Conservation (phyloP, 2,888 invertebrate species). For the Lycophotia porphyrea region DNA sequence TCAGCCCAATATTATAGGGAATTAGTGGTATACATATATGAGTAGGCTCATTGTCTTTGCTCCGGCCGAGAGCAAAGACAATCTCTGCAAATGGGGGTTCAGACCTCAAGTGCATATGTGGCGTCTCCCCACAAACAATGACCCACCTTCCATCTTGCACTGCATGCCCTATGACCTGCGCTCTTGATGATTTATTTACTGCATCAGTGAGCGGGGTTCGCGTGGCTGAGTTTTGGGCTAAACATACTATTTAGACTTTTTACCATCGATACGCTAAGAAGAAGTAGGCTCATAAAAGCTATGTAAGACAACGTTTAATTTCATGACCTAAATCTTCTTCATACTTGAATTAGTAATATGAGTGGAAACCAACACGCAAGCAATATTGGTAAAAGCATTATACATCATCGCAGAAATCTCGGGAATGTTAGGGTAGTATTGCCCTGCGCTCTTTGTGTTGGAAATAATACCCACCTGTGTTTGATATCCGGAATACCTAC, state of each 20-base stretch:
- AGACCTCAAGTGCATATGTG: too few species aligned
- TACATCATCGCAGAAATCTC: slow-evolving; percentile 43
- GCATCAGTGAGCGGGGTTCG: too few species aligned
- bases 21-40: background rate
- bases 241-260: too few species aligned
- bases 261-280: too few species aligned
- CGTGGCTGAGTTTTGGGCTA: too few species aligned
- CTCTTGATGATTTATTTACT: too few species aligned
- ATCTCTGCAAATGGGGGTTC: too few species aligned
- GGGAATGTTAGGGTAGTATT: slow-evolving; percentile 48
- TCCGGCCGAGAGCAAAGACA: too few species aligned
- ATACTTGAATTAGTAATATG: slow-evolving; percentile 35
- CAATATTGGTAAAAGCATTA: slow-evolving; percentile 61
- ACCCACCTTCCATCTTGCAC: too few species aligned
- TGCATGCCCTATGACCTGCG: too few species aligned
- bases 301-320: background rate
- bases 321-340: slow-evolving; percentile 20
- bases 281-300: background rate
- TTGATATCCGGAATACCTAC: slow-evolving; percentile 31
- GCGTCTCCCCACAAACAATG: too few species aligned
- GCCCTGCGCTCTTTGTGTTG: slow-evolving; percentile 51
- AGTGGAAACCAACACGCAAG: slow-evolving; percentile 37
- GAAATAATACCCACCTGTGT: slow-evolving; percentile 44
- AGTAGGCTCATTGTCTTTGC: background rate
- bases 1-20: background rate